Conservation (phyloP, 2,797 vertebrate genomes). For the Lophius americanus region DNA sequence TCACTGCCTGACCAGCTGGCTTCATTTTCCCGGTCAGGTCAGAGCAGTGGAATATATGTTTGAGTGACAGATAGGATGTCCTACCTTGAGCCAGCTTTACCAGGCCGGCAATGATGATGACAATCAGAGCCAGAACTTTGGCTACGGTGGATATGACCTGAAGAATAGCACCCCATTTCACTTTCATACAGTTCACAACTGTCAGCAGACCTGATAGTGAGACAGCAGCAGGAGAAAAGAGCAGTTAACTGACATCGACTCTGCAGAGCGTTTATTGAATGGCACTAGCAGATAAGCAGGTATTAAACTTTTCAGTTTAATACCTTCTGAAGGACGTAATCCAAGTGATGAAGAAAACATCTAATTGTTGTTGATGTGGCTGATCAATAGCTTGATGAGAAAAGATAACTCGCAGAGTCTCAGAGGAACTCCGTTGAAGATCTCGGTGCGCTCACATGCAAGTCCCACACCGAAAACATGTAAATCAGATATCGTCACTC, state of each 20-base stretch:
- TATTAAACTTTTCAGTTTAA: neutral
- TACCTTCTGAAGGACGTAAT: neutral
- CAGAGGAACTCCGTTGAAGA: too few species aligned
- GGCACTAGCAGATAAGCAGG: neutral
- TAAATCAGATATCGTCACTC: too few species aligned
- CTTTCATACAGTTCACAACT: slow-evolving; percentile 85
- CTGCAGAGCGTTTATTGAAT: neutral
- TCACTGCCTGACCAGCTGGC: neutral
- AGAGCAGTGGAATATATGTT: neutral
- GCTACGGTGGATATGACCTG: slow-evolving; percentile 86
- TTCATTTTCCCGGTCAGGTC: too few species aligned
- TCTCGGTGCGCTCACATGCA: too few species aligned
- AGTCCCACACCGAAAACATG: too few species aligned
- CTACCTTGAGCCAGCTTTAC: slow-evolving; percentile 83
- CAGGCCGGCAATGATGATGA: slow-evolving; percentile 84
- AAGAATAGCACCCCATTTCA: slow-evolving; percentile 87
- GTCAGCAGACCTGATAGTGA: slow-evolving; percentile 79
- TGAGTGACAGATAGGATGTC: neutral
- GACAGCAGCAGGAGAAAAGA: neutral
- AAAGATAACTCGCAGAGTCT: too few species aligned
- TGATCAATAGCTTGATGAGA: too few species aligned
- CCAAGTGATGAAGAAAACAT: too few species aligned
- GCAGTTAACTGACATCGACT: neutral
- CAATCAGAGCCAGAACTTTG: slow-evolving; percentile 85
- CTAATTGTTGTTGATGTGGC: too few species aligned